A percentile compares a stretch with the other conserved stretches of the same genome.
Conservation (phyloP, 2,113 vertebrate species). For the Chaetorhynchus papuensis region DNA sequence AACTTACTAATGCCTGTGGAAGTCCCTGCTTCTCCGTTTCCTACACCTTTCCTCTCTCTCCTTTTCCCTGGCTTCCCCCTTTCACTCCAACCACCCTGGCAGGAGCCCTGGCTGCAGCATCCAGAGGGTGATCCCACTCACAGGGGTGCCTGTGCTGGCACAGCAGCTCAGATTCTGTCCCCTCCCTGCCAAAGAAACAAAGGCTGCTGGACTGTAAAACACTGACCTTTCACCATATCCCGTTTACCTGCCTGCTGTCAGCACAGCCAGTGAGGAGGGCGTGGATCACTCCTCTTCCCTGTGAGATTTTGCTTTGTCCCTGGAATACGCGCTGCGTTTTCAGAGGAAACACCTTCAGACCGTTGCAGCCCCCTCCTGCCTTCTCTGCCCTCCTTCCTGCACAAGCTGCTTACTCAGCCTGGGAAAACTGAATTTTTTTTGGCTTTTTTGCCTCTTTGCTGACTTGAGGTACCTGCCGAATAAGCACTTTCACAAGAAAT, state of each 20-base stretch:
- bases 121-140: not conserved
- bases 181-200: not conserved
- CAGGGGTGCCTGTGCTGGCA: not conserved
- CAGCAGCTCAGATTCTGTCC: not conserved
- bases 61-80: not conserved
- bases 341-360: not conserved
- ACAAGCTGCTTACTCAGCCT: not conserved
- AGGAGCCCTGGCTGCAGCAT: not conserved
- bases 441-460: not conserved
- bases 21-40: too few species aligned
- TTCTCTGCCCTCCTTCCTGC: not conserved
- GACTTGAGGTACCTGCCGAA: not conserved
- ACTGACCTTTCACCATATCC: too few species aligned
- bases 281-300: not conserved
- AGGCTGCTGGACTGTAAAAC: not conserved
- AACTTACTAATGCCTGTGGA: too few species aligned
- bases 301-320: not conserved
- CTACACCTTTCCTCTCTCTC: not conserved
- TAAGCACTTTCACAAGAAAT: not conserved
- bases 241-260: not conserved
- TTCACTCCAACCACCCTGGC: not conserved
- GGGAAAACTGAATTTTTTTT: not conserved
- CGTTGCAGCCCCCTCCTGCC: not conserved
- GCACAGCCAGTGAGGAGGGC: too few species aligned
- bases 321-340: rapidly evolving